Evolutionary conservation across 2,888 invertebrate species (phyloP), one percentile per base, ranked within the genome.

Genomic region (Drosophila multiciliata): DNA sequence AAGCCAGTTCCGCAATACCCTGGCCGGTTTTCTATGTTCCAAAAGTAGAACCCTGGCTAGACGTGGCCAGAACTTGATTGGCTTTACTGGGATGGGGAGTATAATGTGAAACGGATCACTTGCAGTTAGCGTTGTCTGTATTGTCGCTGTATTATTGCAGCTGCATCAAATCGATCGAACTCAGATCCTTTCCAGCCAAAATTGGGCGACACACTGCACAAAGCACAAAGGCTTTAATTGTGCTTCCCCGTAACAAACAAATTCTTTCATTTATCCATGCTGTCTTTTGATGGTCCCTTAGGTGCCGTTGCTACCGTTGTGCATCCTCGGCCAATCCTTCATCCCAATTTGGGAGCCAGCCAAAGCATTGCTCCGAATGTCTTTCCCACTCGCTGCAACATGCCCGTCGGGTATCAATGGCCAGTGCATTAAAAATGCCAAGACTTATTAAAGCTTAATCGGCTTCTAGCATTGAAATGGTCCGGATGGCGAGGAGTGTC

Each of bases 51-150:
- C 59, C 32, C 12, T 36, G 62, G 50, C 36, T 69, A 63, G 70
- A 78, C 75, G 62, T 45, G 62, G 53, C 75, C 65, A 67, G 72
- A 78, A 78, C 78, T 78, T 78, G 78, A 67, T 75, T 71, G 75
- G 75, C 78, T 78, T 79, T 79, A 66, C 54, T n/a, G n/a, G 11
- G 23, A 23, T 15, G 53, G 23, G n/a, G n/a, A 23, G 33, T 26
- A 17, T 45, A 32, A 20, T 38, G 12, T 38, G 12, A 32, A 63
- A 32, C 45, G 45, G 15, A 32, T 36, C 26, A 35, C 32, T 54
- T 57, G 20, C 32, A 11, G 40, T 42, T 57, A 15, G 40, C 8
- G 29, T 42, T 57, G 20, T 11, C 9, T 9, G 15, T 42, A 3
- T 23, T 23, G 7, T 23, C 20, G 45, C 15, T 45, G 29, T 5